Conservation (phyloP, 2,888 invertebrate genomes). For the Athetis lepigone region DNA sequence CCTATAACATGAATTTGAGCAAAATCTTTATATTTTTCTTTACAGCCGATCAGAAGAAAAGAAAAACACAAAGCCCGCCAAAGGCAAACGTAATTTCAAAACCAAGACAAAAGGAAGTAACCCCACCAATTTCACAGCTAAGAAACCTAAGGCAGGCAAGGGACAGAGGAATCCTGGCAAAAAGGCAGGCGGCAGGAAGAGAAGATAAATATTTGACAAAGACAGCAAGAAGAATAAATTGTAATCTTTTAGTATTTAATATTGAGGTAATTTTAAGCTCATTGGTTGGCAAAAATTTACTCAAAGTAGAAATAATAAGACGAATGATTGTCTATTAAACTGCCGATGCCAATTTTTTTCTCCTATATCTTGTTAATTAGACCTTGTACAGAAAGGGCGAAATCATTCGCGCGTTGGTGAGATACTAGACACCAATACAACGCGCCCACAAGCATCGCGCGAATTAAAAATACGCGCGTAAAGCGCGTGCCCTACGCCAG, state of each 20-base stretch:
- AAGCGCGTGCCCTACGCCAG: too few species aligned
- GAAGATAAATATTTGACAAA: constrained; percentile 87
- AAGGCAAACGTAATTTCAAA: constrained; percentile 69
- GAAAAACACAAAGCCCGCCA: constrained; percentile 78
- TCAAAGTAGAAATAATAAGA: too few species aligned
- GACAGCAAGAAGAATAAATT: constrained; percentile 1
- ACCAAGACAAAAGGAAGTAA: constrained; percentile 79
- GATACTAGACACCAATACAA: too few species aligned
- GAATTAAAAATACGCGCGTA: too few species aligned
- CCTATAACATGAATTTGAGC: too few species aligned
- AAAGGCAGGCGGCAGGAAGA: constrained; percentile 92
- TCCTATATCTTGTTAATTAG: too few species aligned
- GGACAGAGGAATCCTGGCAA: constrained; percentile 93
- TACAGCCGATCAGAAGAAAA: constrained; percentile 89
- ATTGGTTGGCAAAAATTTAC: too few species aligned
- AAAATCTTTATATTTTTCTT: constrained; percentile 46
- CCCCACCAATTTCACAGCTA: constrained; percentile 83
- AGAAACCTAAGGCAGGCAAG: constrained; percentile 93
- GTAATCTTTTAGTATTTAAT: constrained; percentile 21
- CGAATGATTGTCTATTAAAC: too few species aligned
- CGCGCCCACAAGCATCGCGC: too few species aligned
- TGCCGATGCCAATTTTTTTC: too few species aligned
- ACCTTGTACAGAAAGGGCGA: too few species aligned
- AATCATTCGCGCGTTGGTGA: too few species aligned
- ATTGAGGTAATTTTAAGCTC: constrained; percentile 23